Conservation (phyloP, 2,797 vertebrate genomes). For the Rhinophrynus dorsalis region DNA sequence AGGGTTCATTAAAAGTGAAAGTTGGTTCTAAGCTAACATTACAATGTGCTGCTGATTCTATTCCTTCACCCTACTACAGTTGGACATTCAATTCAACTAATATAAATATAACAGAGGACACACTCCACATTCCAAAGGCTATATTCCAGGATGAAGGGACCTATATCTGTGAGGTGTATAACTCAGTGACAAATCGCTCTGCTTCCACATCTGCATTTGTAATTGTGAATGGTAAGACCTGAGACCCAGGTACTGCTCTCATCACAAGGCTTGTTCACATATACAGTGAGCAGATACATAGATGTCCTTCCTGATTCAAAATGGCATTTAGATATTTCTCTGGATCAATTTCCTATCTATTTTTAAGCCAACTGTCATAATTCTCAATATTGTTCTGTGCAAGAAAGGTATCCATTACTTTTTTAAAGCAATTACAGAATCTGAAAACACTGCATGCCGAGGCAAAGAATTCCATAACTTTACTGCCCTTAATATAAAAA, state of each 20-base stretch:
- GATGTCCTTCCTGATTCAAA: no score
- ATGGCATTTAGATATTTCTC: no score
- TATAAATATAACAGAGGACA: not conserved
- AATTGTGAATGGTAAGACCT: not conserved
- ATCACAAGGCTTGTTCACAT: not conserved
- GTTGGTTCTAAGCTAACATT: not conserved
- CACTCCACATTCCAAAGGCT: not conserved
- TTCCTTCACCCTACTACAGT: not conserved
- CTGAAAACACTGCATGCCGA: no score
- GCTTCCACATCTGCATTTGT: not conserved
- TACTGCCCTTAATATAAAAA: no score
- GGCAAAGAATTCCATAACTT: no score
- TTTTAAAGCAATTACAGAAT: no score
- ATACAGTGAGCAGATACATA: no score
- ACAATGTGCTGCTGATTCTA: not conserved
- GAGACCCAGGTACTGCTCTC: not conserved
- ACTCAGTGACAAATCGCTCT: not conserved
- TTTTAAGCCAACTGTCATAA: no score
- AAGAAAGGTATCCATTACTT: no score
- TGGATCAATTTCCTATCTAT: no score
- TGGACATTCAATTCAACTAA: not conserved
- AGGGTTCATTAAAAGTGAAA: not conserved
- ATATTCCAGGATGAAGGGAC: not conserved
- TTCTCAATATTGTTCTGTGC: no score
- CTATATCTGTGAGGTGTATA: not conserved